Evolutionary conservation across 2,888 invertebrate genomes (phyloP), one percentile per base, ranked within the genome.

Genomic region (Tholera decimalis): DNA sequence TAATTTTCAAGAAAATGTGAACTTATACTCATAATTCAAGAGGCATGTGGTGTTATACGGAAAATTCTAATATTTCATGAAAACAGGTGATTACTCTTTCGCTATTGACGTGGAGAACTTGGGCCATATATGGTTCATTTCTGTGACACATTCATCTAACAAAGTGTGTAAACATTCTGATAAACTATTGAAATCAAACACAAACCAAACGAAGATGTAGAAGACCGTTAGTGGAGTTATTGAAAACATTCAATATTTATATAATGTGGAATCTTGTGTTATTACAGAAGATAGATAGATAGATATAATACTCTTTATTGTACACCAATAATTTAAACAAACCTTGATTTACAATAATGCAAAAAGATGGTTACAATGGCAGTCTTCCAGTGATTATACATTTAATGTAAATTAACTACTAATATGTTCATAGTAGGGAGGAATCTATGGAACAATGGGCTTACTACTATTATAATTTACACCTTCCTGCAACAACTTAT

Each of bases 1-100:
- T 65, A 61, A 33, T 62, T 28, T 35, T 13, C 20, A 54, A 18
- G 39, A 77, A 80, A 80, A 80, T 77, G 77, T 77, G 77, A 80
- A 71, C 54, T 60, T 68, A 59, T 64, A 39, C 56, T 67, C 37
- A 37, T 55, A 37, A 73, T 60, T 24, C 49, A 62, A 58, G 46
- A 26, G 43, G 49, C 37, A 51, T 47, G 30, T 30, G 24, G 43
- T 46, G 60, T 60, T 24, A 44, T 44, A 56, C 20, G 47, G 50
- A 67, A 57, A 61, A 43, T 60, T 69, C 51, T 22, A 46, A 41
- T 46, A 69, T 64, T 70, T 70, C 20, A 4, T 47, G 39, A 58
- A 58, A 53, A 61, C 61, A 62, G 60, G 81, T 77, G 37, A 73
- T 74, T 47, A 37, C 11, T 55, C 11, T 60, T 57, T 49, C 2